These are phyloP conservation scores for Mercenaria mercenaria DNA, from an alignment of 1,140 invertebrate genomes.

Conservation along the genomic window DNA sequence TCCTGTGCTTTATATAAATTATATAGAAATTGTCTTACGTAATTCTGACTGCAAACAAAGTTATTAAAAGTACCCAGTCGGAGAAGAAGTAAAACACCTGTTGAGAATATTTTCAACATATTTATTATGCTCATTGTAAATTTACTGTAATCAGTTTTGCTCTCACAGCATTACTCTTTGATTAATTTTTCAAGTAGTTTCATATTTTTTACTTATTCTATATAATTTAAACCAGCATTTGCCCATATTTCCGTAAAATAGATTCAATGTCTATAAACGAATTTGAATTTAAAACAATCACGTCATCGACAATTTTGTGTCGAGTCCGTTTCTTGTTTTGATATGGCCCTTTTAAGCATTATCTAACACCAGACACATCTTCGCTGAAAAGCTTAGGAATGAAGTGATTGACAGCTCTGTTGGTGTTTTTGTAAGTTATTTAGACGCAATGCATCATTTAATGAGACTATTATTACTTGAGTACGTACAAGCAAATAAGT, in stretches of 20 bases:
- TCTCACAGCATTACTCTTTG: not conserved
- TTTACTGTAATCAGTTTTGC: not conserved
- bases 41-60: not conserved
- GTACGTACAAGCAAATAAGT: constrained; percentile 25
- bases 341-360: not conserved
- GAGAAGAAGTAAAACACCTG: not conserved
- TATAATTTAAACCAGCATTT: no score
- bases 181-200: not conserved
- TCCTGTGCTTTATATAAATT: no score
- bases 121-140: not conserved
- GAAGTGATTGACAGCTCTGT: not conserved
- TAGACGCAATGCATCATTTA: not conserved
- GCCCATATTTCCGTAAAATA: no score
- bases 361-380: not conserved
- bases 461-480: constrained; percentile 37
- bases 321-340: not conserved
- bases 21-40: constrained; percentile 36
- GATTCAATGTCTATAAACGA: no score
- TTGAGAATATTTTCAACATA: not conserved
- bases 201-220: not conserved
- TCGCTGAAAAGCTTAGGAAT: not conserved
- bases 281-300: no score
- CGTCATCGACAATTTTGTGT: no score
- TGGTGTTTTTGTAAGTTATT: constrained; percentile 5
- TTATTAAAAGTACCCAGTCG: not conserved